These are phyloP conservation scores for Onchidella celtica DNA, from an alignment of 2,888 invertebrate species.

Conservation along the genomic window DNA sequence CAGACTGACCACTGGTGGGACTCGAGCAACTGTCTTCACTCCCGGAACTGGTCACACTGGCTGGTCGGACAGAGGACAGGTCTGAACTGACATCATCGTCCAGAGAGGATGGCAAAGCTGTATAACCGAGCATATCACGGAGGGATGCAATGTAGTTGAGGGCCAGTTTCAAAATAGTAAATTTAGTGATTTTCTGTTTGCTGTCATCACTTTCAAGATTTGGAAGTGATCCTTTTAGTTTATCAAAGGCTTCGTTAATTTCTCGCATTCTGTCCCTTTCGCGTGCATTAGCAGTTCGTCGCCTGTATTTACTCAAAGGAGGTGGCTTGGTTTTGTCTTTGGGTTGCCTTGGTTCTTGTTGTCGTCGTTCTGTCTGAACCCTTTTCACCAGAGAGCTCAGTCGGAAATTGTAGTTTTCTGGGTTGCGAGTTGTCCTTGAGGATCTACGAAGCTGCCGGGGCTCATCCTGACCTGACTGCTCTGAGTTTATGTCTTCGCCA, in stretches of 20 bases:
- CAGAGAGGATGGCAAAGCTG: constrained; percentile 38
- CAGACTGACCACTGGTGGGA: background rate
- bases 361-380: constrained; percentile 81
- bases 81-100: constrained; percentile 52
- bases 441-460: background rate
- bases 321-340: constrained; percentile 82
- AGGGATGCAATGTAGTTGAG: constrained; percentile 92
- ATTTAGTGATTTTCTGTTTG: constrained; percentile 86
- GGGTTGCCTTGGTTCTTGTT: constrained; percentile 74
- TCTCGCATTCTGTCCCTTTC: constrained; percentile 93
- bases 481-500: background rate
- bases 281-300: constrained; percentile 94
- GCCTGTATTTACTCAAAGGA: constrained; percentile 91
- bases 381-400: constrained; percentile 85
- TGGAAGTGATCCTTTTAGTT: constrained; percentile 89
- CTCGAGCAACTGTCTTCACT: constrained; percentile 33
- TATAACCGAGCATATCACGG: constrained; percentile 68
- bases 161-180: constrained; percentile 91
- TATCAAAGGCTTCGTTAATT: constrained; percentile 93
- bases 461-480: background rate
- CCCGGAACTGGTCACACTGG: constrained; percentile 16
- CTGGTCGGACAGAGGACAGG: constrained; percentile 36
- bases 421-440: constrained; percentile 19
- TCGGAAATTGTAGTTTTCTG: constrained; percentile 84
- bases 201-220: constrained; percentile 82